Conservation (phyloP, 2,797 vertebrate species). For the Eidolon dupreanum region DNA sequence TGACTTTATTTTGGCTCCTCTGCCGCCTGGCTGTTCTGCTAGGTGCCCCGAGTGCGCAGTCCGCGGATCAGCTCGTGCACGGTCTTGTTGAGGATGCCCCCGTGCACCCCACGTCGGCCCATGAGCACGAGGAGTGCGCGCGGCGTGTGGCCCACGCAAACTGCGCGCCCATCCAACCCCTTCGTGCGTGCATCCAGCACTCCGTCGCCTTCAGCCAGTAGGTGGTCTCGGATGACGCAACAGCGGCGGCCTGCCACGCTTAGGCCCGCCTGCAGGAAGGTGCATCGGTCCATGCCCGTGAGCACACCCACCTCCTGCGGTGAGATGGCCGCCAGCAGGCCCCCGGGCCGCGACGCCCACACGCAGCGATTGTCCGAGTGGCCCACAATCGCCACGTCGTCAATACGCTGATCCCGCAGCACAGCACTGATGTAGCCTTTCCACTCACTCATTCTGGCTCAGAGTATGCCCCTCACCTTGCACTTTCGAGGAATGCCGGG, state of each 20-base stretch:
- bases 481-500: rapidly evolving
- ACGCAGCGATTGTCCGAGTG: conserved; percentile 75
- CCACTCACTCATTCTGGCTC: conserved; percentile 78
- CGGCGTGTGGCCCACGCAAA: conserved; percentile 78
- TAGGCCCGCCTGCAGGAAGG: conserved; percentile 76
- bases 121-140: conserved; percentile 81
- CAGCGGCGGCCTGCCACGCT: conserved; percentile 78
- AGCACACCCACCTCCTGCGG: conserved; percentile 79
- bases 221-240: conserved; percentile 72
- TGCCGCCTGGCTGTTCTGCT: background rate
- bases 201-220: conserved; percentile 73
- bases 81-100: conserved; percentile 81
- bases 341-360: conserved; percentile 80
- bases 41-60: conserved; percentile 71
- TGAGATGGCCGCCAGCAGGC: conserved; percentile 76
- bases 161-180: conserved; percentile 73
- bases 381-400: conserved; percentile 78
- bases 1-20: conserved; percentile 57
- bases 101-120: conserved; percentile 79
- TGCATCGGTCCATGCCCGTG: conserved; percentile 64
- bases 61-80: conserved; percentile 74
- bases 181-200: conserved; percentile 81
- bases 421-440: conserved; percentile 79
- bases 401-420: conserved; percentile 80
- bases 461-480: background rate